Evolutionary conservation across 30 jellyfish, hydroid and myxozoan species (phyloP).

Genomic region (Aurelia aurita complex sp. Pacific): DNA sequence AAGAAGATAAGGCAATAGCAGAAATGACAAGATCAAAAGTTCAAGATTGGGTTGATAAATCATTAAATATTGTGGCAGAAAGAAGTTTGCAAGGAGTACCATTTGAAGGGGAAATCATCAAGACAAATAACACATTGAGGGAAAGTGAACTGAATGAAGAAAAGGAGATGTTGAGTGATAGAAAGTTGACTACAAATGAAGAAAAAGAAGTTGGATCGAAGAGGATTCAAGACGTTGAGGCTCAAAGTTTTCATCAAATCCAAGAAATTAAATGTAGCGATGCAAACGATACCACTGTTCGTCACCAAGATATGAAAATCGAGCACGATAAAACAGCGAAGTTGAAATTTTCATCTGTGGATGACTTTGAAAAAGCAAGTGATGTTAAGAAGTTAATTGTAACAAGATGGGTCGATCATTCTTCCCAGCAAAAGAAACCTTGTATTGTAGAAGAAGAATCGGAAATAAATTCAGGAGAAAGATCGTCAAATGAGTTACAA

Average conservation of each 20-base stretch:
- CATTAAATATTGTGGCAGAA: constrained; percentile 9
- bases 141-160: neutral
- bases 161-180: neutral
- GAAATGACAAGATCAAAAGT: constrained; percentile 41
- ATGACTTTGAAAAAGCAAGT: constrained; percentile 46
- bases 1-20: neutral
- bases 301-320: neutral
- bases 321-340: neutral
- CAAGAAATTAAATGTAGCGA: neutral
- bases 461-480: constrained; percentile 21
- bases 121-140: neutral
- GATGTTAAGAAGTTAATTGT: constrained; percentile 64
- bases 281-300: neutral
- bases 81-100: neutral
- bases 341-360: constrained; percentile 4
- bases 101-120: neutral
- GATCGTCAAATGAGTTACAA: constrained; percentile 56
- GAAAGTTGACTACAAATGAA: neutral
- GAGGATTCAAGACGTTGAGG: neutral
- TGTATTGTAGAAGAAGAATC: constrained; percentile 51
- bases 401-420: constrained; percentile 76
- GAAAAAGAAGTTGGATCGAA: neutral
- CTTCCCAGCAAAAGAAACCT: constrained; percentile 31
- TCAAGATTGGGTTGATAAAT: constrained; percentile 67
- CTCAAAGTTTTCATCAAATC: neutral